Evolutionary conservation across 2,797 vertebrate species (phyloP), one percentile per base, ranked within the genome.

Genomic region (Ataeniobius toweri): DNA sequence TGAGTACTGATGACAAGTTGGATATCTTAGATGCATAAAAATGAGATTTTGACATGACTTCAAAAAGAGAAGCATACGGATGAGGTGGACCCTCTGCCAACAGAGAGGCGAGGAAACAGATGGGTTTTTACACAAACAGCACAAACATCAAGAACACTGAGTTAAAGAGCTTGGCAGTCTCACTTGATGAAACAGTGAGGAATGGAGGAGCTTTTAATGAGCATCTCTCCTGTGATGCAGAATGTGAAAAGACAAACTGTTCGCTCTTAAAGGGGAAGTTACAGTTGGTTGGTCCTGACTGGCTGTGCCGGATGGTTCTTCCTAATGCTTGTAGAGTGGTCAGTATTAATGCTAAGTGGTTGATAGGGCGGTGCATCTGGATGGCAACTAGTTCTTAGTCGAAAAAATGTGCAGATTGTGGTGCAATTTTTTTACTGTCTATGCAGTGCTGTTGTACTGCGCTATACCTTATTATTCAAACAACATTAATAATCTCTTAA

Each of bases 51-150:
- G 94, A 96, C 94, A 94, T 88, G 83, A 94, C 95, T 95, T 96
- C 95, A 96, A 95, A 95, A 94, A 92, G 90, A 81, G 92, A 92
- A 93, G 92, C 96, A 96, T 95, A 96, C 94, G 95, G 96, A 93
- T 90, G 94, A 94, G 93, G 94, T 95, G 94, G 95, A 95, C 93
- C 93, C 94, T 93, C 91, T 96, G 96, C 95, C 95, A 95, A 91
- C 89, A 89, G 91, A 92, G 94, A 93, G 95, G 92, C 89, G 92
- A 90, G 94, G 93, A 95, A 96, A 93, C 96, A 96, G 96, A 96
- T 96, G 96, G 96, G 94, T 94, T 95, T 74, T 95, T 94, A 93
- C 95, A 96, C 94, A 95, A 96, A 95, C 95, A 95, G 94, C 94
- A 86, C 94, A 95, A 95, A 95, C 96, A 96, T 96, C 95, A 96